A percentile compares a stretch with the other conserved stretches of the same genome.
Conservation (phyloP, 2,888 invertebrate species). For the Dryococelus australis region DNA sequence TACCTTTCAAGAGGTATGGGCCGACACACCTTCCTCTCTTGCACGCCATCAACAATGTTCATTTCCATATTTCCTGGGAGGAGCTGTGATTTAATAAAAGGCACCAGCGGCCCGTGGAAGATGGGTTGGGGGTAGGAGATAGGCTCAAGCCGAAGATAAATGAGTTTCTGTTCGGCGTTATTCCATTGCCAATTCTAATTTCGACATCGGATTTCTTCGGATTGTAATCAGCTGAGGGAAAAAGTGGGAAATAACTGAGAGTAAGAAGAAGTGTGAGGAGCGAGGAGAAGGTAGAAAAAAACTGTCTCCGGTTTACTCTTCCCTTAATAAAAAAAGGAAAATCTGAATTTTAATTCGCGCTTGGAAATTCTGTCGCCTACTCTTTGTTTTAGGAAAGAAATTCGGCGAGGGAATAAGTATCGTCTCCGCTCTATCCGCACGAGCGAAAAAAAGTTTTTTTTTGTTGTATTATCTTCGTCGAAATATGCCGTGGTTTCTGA, state of each 20-base stretch:
- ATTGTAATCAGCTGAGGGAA: constrained; percentile 28
- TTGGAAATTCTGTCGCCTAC: background rate
- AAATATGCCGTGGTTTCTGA: too few species aligned
- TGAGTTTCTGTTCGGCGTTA: constrained; percentile 32
- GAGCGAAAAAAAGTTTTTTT: too few species aligned
- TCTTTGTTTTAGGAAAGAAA: background rate
- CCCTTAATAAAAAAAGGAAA: background rate
- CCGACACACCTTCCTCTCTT: background rate
- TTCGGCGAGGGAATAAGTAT: constrained; percentile 8
- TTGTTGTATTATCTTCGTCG: too few species aligned
- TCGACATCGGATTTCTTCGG: constrained; percentile 31
- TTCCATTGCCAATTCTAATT: constrained; percentile 40
- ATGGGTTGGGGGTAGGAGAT: background rate
- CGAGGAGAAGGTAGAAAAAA: background rate
- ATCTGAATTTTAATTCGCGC: constrained; percentile 16
- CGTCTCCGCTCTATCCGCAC: background rate
- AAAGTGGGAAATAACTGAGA: background rate
- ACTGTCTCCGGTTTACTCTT: constrained; percentile 16
- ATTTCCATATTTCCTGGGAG: constrained; percentile 7
- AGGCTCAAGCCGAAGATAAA: constrained; percentile 23
- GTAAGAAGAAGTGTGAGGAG: background rate
- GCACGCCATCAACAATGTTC: background rate
- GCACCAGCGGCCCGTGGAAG: background rate
- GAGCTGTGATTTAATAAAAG: background rate
- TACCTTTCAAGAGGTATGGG: too few species aligned